Conservation (phyloP, 1,140 invertebrate genomes). For the Saccostrea glomerata region DNA sequence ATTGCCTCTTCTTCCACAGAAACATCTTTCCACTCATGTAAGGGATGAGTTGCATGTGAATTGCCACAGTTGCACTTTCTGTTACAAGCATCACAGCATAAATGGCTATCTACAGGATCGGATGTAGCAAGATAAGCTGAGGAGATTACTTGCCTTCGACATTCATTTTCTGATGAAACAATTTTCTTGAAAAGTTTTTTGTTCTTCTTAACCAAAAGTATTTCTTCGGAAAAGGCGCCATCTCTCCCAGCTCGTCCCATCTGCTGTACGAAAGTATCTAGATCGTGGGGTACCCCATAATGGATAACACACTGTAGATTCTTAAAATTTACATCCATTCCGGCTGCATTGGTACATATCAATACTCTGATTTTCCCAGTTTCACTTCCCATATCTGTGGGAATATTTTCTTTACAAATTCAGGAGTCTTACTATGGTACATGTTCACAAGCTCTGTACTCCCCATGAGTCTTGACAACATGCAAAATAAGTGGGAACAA, state of each 20-base stretch:
- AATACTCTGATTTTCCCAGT: conserved; percentile 6
- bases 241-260: conserved; percentile 51
- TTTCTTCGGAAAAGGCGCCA: not conserved
- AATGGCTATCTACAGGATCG: no score
- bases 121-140: no score
- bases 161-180: no score
- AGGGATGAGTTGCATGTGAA: no score
- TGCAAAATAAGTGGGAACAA: not conserved
- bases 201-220: no score
- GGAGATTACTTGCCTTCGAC: no score
- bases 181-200: no score
- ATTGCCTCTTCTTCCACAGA: no score
- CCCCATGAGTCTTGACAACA: not conserved
- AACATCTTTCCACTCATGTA: no score
- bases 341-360: conserved; percentile 47
- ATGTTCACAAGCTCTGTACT: not conserved
- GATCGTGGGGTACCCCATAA: conserved; percentile 40
- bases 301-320: conserved; percentile 38
- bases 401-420: not conserved
- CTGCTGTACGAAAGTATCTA: conserved; percentile 53
- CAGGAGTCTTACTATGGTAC: not conserved
- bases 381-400: not conserved
- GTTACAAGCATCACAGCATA: no score
- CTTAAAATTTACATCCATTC: conserved; percentile 37
- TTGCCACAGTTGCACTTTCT: no score